These are phyloP conservation scores for Promerops cafer DNA, from an alignment of 2,113 vertebrate genomes.

Conservation along the genomic window DNA sequence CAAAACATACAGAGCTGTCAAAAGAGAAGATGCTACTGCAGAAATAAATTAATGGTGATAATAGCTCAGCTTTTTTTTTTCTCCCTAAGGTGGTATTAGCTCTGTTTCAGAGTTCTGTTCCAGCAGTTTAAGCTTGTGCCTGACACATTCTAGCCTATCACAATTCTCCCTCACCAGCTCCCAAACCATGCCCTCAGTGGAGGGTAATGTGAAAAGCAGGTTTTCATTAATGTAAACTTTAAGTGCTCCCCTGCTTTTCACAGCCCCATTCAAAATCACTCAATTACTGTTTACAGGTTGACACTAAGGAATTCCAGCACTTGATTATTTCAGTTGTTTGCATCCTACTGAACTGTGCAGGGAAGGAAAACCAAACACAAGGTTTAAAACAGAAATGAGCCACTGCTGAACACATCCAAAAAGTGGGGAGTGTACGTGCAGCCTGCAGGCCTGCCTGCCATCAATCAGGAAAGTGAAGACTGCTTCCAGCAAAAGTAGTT, in stretches of 20 bases:
- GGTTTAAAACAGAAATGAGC: background rate
- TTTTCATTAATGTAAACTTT: background rate
- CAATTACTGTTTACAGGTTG: background rate
- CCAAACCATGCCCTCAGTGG: background rate
- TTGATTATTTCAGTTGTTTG: background rate
- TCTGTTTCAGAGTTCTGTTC: background rate
- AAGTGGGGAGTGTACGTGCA: accelerated
- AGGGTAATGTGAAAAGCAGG: background rate
- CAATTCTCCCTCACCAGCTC: background rate
- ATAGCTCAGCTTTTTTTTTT: background rate
- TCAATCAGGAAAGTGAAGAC: background rate
- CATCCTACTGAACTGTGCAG: background rate
- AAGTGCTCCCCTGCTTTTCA: background rate
- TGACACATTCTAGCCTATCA: accelerated
- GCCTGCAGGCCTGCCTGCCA: background rate
- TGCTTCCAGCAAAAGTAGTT: accelerated
- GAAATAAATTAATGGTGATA: background rate
- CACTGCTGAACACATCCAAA: background rate
- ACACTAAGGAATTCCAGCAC: background rate
- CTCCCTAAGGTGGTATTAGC: background rate
- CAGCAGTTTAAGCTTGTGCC: background rate
- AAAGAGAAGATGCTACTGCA: background rate
- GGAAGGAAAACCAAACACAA: background rate
- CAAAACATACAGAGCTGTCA: background rate
- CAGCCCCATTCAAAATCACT: accelerated